Base-by-base conservation (phyloP, 2,797 vertebrate genomes). In the Neopelma chrysocephalum region DNA sequence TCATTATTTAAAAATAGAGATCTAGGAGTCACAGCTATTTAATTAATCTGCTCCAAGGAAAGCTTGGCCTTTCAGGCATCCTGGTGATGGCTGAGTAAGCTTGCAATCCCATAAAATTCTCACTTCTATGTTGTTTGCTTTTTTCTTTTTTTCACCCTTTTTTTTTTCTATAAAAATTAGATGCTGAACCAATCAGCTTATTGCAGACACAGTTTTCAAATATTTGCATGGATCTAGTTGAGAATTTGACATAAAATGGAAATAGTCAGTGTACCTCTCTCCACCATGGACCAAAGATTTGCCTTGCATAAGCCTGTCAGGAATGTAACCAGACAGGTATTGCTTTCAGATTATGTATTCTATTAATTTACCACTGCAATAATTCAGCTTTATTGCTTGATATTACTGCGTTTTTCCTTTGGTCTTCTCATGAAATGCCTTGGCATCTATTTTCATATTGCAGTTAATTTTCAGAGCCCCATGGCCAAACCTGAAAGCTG, bases 1-100 rank as follows among this genome's bases (percentile, higher is more conserved):
- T 95, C 56, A 43, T 98, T 97, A 97, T 95, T 97, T 98, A 97
- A 98, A 97, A 97, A 96, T 82, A 97, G 95, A 97, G 94, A 98
- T 95, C 96, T 94, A 94, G 93, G 94, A 96, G 94, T 97, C 96
- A 97, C 90, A 98, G 96, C 96, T 95, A 96, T 94, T 95, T 98
- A 97, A 97, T 98, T 97, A 97, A 97, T 97, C 93, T 96, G 87
- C 94, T 92, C 88, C 88, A 97, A 93, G 82, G 90, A 96, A 97
- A 97, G 73, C 58, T 80, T 97, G 96, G 94, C 97, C 90, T 97
- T 96, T 93, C 94, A 96, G 94, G 89, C 95, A 85, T 80, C 51
- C 84, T 22, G 25, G 60, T 61, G 80, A 84, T 57, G 66, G 21
- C 66, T 90, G 86, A 96, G 78, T 70, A 93, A 97, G 76, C 62